phyloP scores from a whole-genome alignment of 2,113 vertebrate genomes.

The Sylvilagus bachmani region DNA sequence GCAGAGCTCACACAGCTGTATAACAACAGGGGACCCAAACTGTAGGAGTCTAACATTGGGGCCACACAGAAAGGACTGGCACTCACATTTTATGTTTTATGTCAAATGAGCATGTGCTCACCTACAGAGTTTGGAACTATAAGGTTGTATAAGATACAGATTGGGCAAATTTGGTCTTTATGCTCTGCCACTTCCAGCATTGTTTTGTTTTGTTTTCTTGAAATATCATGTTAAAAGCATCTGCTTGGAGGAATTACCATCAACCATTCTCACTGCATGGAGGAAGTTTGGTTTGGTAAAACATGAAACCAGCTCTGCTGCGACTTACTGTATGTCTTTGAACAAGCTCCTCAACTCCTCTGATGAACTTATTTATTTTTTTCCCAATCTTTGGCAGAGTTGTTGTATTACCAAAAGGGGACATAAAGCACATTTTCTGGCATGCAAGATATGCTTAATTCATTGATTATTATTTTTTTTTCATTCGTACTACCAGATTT shows the following conservation, averaged over 20 bases:
- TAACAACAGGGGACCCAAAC: rapidly evolving
- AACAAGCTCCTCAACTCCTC: background rate
- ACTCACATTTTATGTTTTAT: background rate
- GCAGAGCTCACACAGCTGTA: rapidly evolving
- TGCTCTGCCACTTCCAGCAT: background rate
- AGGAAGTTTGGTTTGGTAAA: background rate
- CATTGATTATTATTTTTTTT: background rate
- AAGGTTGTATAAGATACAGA: background rate
- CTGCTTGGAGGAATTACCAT: background rate
- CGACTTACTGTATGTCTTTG: background rate
- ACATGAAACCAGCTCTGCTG: background rate
- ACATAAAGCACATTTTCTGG: background rate
- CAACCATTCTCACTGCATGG: background rate
- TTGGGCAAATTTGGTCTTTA: background rate
- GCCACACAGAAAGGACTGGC: no score
- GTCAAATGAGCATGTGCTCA: background rate
- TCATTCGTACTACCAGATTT: background rate
- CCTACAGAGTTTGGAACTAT: background rate
- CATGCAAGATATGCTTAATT: background rate
- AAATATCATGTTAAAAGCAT: background rate
- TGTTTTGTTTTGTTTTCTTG: background rate
- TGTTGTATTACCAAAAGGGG: background rate
- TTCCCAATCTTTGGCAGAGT: background rate
- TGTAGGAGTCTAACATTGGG: background rate
- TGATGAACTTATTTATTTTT: background rate